Evolutionary conservation across 1,140 invertebrate genomes (phyloP).

Genomic region (Monomorium pharaonis): DNA sequence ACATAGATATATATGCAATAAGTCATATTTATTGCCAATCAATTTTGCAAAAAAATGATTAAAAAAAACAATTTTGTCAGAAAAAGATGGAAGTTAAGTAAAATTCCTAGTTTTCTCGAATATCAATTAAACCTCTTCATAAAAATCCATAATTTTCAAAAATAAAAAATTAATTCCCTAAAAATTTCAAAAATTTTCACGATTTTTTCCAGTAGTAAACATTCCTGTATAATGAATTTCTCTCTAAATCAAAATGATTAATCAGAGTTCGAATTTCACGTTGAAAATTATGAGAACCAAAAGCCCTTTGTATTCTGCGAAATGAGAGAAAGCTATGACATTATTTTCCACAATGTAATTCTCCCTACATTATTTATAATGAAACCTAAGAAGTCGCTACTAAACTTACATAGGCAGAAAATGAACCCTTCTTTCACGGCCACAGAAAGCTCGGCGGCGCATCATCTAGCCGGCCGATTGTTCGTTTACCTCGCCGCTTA

Average conservation of each 20-base stretch:
- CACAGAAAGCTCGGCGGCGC: conserved; percentile 2
- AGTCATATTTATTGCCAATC: too few species aligned
- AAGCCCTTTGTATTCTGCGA: neutral
- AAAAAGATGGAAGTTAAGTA: too few species aligned
- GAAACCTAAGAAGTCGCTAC: neutral
- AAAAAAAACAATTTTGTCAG: too few species aligned
- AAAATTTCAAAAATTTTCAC: too few species aligned
- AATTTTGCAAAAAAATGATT: too few species aligned
- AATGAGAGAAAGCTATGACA: neutral
- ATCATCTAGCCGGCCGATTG: conserved; percentile 40
- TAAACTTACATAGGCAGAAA: neutral
- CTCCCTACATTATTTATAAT: neutral
- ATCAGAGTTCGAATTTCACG: neutral
- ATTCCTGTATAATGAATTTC: neutral
- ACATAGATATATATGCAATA: too few species aligned
- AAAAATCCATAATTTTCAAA: too few species aligned
- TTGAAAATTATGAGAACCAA: neutral
- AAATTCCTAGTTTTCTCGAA: too few species aligned
- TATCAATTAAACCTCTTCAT: too few species aligned
- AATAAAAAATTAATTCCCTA: too few species aligned
- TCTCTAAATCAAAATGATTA: neutral
- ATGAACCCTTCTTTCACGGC: neutral
- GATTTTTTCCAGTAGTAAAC: too few species aligned
- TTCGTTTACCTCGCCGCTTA: conserved; percentile 49
- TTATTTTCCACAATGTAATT: neutral